Evolutionary conservation across 2,113 vertebrate species (phyloP).

Genomic region (Ariopsis seemanni): DNA sequence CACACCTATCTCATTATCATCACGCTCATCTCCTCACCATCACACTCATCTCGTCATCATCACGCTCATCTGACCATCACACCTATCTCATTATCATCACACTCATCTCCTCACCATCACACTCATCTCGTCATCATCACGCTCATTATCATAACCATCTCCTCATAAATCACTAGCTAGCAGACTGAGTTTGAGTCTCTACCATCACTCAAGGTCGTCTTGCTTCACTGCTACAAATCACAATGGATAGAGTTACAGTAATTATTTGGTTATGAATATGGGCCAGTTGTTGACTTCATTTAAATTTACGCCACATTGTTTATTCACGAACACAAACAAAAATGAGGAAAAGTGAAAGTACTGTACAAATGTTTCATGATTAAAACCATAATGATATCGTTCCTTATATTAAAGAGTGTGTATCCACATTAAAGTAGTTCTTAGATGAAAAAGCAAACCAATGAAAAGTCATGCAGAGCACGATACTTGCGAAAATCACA

Average conservation of each 20-base stretch:
- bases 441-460: not conserved
- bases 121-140: too few relatives aligned
- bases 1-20: too few relatives aligned
- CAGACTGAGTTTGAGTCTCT: not conserved
- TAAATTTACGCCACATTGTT: not conserved
- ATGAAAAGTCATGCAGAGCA: too few relatives aligned
- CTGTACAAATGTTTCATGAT: not conserved
- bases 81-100: too few relatives aligned
- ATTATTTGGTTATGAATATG: not conserved
- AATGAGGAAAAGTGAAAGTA: not conserved
- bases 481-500: too few relatives aligned
- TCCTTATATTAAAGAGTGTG: not conserved
- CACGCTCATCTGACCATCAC: too few relatives aligned
- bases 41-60: too few relatives aligned
- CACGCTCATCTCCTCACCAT: too few relatives aligned
- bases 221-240: not conserved
- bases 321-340: not conserved
- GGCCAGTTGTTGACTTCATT: not conserved
- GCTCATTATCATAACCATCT: not conserved
- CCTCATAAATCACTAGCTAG: not conserved
- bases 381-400: not conserved
- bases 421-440: not conserved
- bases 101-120: too few relatives aligned
- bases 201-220: not conserved
- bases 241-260: not conserved